Evolutionary conservation across 2,797 vertebrate genomes (phyloP).

Genomic region (Cygnus olor): DNA sequence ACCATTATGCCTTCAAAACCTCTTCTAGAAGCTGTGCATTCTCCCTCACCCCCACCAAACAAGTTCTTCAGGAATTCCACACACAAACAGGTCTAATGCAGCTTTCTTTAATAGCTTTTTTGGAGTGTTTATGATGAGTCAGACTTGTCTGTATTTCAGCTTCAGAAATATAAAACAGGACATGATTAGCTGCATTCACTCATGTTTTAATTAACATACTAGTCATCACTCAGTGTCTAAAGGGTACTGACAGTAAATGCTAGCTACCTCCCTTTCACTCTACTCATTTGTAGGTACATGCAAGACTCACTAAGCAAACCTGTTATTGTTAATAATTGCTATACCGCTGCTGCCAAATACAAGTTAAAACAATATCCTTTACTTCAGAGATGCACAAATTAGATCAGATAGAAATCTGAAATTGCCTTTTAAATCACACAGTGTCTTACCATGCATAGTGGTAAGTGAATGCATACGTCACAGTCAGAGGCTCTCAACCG

Average conservation of each 20-base stretch:
- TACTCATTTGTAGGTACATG: not conserved
- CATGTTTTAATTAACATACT: not conserved
- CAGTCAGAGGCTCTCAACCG: not conserved
- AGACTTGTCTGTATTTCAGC: not conserved
- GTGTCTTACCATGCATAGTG: fast-evolving
- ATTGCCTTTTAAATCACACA: fast-evolving
- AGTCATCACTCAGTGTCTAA: not conserved
- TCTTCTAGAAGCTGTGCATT: not conserved
- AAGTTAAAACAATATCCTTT: not conserved
- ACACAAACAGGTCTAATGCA: not conserved
- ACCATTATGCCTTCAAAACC: not conserved
- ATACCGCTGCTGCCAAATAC: not conserved
- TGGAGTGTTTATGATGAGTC: not conserved
- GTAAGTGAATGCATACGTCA: not conserved
- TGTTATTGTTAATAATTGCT: not conserved
- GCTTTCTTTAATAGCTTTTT: not conserved
- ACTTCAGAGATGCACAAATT: not conserved
- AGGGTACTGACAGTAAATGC: not conserved
- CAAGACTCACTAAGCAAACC: not conserved
- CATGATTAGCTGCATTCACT: not conserved
- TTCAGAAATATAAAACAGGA: not conserved
- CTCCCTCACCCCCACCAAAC: not conserved
- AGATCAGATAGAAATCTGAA: not conserved
- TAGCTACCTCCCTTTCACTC: not conserved
- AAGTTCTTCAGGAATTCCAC: not conserved